Conservation (phyloP, 2,888 invertebrate species). For the Diarsia dahlii region DNA sequence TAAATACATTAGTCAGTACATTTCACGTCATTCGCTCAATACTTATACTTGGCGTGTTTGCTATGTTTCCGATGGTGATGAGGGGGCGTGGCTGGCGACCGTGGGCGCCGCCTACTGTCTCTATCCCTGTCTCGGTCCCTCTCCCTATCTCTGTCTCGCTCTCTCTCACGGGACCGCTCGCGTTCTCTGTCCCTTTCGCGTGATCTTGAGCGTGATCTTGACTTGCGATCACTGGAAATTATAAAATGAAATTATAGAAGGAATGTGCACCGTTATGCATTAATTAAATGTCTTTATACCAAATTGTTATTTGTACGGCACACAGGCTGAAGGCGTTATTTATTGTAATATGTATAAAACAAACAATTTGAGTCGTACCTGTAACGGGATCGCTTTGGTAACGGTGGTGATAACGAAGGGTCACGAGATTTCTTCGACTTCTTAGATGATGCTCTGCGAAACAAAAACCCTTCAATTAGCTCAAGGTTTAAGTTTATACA, state of each 20-base stretch:
- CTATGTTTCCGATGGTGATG: conserved; percentile 85
- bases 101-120: conserved; percentile 78
- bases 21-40: conserved; percentile 67
- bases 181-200: conserved; percentile 76
- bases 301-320: neutral
- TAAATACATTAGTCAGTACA: conserved; percentile 47
- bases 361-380: conserved; percentile 63
- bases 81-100: conserved; percentile 86
- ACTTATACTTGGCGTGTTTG: conserved; percentile 87
- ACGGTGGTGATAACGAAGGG: conserved; percentile 85
- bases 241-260: neutral
- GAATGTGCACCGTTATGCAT: neutral
- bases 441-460: conserved; percentile 81
- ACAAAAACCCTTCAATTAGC: conserved; percentile 20
- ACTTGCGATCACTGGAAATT: conserved; percentile 79
- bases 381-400: conserved; percentile 82
- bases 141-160: conserved; percentile 77
- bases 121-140: conserved; percentile 77
- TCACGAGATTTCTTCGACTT: conserved; percentile 89
- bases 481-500: no score
- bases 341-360: neutral
- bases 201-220: conserved; percentile 81
- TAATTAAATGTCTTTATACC: neutral
- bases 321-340: neutral
- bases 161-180: conserved; percentile 74